Conservation (phyloP, 1,140 invertebrate genomes). For the Gryon sp. region DNA sequence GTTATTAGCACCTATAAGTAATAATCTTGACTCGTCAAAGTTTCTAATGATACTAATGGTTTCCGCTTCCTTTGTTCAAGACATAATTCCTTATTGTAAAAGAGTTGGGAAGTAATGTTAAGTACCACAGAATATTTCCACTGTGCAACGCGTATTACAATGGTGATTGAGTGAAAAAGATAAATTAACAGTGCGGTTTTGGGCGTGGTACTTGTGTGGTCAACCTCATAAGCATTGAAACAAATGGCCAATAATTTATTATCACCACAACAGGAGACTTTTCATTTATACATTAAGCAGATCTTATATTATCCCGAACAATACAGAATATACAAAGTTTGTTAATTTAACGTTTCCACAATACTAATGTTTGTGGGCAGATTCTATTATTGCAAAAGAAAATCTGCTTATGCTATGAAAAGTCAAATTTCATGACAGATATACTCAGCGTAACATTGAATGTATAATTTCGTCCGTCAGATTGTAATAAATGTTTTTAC, state of each 20-base stretch:
- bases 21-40: constrained; percentile 12
- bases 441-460: neutral
- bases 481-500: constrained; percentile 41
- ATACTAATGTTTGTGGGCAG: constrained; percentile 44
- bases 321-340: too few relatives aligned
- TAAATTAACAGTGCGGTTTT: constrained; percentile 47
- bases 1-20: constrained; percentile 47
- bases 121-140: constrained; percentile 24
- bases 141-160: constrained; percentile 25
- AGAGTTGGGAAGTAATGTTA: constrained; percentile 38
- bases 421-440: neutral
- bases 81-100: constrained; percentile 9
- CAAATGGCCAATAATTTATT: constrained; percentile 50
- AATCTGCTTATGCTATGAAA: constrained; percentile 8
- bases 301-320: constrained; percentile 2
- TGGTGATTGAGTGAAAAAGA: constrained; percentile 28
- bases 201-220: constrained; percentile 48
- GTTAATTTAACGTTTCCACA: constrained; percentile 9
- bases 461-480: constrained; percentile 32
- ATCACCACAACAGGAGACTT: constrained; percentile 13
- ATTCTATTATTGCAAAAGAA: constrained; percentile 16
- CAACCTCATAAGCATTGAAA: constrained; percentile 10
- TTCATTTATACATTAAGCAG: constrained; percentile 11
- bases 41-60: constrained; percentile 34
- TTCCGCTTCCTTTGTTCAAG: constrained; percentile 9